Evolutionary conservation across 2,113 vertebrate species (phyloP).

Genomic region (Chinchilla lanigera): DNA sequence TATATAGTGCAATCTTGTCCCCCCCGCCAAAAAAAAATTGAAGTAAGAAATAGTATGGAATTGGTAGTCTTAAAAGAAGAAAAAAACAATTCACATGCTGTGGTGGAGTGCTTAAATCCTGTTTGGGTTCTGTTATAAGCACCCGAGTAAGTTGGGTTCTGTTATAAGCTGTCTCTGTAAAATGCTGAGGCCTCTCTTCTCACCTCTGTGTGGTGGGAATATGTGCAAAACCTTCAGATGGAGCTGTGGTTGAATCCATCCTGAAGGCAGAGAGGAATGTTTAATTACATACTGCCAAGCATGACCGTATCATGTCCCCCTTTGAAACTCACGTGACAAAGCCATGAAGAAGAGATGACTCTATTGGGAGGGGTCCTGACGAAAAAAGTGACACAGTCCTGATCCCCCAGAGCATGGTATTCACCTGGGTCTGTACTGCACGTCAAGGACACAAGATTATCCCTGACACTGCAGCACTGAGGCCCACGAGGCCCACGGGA

Average conservation of each 20-base stretch:
- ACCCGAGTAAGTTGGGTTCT: background rate
- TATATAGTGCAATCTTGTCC: background rate
- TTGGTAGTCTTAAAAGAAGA: background rate
- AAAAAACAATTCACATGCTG: background rate
- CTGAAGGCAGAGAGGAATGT: background rate
- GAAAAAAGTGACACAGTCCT: background rate
- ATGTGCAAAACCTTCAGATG: background rate
- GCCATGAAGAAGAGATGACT: background rate
- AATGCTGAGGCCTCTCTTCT: background rate
- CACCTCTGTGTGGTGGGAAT: background rate
- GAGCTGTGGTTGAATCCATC: background rate
- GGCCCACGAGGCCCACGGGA: fast-evolving
- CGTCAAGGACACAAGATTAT: background rate
- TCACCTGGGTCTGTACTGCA: fast-evolving
- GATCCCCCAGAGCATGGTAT: background rate
- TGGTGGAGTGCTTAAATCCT: background rate
- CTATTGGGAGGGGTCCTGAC: background rate
- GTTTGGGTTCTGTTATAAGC: no score
- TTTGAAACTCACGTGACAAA: background rate
- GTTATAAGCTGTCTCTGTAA: background rate
- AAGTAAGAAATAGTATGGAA: background rate
- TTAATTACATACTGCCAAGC: background rate
- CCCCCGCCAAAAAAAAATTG: background rate
- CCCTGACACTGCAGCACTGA: background rate
- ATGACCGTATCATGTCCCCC: background rate